phyloP scores from a whole-genome alignment of 2,113 vertebrate species.

The Carassius carassius region DNA sequence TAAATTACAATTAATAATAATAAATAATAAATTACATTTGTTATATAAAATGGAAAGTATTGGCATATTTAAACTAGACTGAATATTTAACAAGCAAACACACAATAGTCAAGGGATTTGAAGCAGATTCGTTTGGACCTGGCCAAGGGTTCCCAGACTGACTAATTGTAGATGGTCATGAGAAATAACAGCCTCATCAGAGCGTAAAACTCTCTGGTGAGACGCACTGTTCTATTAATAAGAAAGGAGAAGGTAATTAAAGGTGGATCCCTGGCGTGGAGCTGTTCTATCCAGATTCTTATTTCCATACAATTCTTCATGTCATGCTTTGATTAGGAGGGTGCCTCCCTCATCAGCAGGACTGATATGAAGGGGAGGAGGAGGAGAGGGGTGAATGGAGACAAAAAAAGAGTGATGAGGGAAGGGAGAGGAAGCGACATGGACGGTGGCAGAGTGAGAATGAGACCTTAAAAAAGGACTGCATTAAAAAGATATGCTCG shows the following conservation, averaged over 20 bases:
- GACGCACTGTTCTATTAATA: neutral
- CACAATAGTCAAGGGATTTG: neutral
- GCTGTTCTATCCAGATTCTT: slow-evolving; percentile 4
- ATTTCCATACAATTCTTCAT: slow-evolving; percentile 35
- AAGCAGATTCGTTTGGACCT: neutral
- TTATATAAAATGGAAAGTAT: neutral
- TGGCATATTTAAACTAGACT: neutral
- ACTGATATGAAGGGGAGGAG: slow-evolving; percentile 16
- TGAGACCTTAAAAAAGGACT: slow-evolving; percentile 34
- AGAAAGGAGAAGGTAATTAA: slow-evolving; percentile 23
- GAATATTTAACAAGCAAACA: neutral
- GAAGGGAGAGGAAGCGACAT: neutral
- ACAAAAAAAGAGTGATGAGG: neutral
- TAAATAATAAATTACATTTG: no score
- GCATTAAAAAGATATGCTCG: slow-evolving; percentile 2
- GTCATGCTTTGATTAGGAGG: slow-evolving; percentile 34
- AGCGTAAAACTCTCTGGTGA: neutral
- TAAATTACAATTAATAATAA: no score
- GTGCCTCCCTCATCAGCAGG: slow-evolving; percentile 18
- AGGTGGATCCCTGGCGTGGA: slow-evolving; percentile 15
- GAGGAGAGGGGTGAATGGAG: neutral
- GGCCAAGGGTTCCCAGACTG: neutral
- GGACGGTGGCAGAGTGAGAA: slow-evolving; percentile 3
- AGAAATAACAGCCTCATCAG: slow-evolving; percentile 4
- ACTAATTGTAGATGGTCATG: slow-evolving; percentile 12